A percentile compares a stretch with the other conserved stretches of the same genome.
Evolutionary conservation across 2,113 vertebrate genomes (phyloP).

Genomic region (Zosterops borbonicus): DNA sequence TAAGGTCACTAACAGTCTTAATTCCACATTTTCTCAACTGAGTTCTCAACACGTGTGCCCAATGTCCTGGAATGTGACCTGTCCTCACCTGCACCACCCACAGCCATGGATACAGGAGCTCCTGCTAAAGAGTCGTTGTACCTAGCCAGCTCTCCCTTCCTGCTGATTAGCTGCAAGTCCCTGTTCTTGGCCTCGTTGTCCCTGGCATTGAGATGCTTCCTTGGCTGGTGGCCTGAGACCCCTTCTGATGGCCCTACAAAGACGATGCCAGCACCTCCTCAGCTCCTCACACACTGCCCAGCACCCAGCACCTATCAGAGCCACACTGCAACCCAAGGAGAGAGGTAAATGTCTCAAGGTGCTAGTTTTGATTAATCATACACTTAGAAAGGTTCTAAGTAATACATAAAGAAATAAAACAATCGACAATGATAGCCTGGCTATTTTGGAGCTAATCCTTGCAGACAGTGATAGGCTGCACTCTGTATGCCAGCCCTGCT

Average conservation of each 20-base stretch:
- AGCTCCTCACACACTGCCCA: background rate
- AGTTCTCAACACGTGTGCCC: background rate
- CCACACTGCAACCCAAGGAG: background rate
- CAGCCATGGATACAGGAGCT: background rate
- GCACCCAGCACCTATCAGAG: accelerated
- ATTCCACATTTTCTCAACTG: background rate
- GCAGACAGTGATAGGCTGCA: background rate
- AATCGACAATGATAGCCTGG: background rate
- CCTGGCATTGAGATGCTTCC: background rate
- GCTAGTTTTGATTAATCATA: background rate
- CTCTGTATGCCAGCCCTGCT: background rate
- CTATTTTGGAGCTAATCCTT: background rate
- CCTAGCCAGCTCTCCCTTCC: background rate
- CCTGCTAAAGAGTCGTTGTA: background rate
- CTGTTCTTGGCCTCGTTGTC: background rate
- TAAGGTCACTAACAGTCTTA: background rate
- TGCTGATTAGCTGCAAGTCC: background rate
- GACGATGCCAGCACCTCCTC: background rate
- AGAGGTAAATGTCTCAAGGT: background rate
- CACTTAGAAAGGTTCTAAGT: background rate
- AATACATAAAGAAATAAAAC: background rate
- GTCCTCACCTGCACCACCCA: background rate
- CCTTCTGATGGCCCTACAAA: background rate
- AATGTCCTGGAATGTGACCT: accelerated
- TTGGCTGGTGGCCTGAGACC: background rate